Evolutionary conservation across 2,113 vertebrate genomes (phyloP), one percentile per base, ranked within the genome.

Genomic region (Brachirus orientalis): DNA sequence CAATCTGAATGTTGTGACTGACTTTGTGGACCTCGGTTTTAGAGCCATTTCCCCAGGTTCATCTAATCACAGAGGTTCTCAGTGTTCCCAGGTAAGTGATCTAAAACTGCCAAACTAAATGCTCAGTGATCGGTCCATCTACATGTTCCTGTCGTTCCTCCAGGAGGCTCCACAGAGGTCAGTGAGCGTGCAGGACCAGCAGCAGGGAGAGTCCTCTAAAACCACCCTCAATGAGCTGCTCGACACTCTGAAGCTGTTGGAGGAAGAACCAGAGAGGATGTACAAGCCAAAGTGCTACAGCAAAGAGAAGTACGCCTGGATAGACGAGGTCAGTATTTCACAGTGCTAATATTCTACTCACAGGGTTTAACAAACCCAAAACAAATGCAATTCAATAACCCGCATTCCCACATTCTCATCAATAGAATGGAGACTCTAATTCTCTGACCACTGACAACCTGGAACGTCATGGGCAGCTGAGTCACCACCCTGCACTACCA

Each of bases 381-480:
- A n/a, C n/a, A n/a, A n/a, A n/a, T n/a, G n/a, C n/a, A n/a, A n/a
- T 43, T 11, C 5, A 43, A 13, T 11, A 43, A 43, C 40, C 40
- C 12, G 5, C 33, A 8, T 35, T 35, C 28, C 12, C 20, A 11
- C 9, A 0, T 40, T 20, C 53, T 3, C 20, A 9, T 2, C 20
- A 0, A 65, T 14, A 99, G 96, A 96, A 95, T 2, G 79, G 86
- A 0, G 87, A 93, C 36, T 90, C 94, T 44, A 96, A 88, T 65
- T 95, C 94, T 19, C 87, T 98, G 83, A 99, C 96, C 1, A 92
- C 95, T 0, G 96, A 97, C 77, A 98, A 98, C 80, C 43, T 99
- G 89, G 96, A 98, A 90, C 94, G 89, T 1, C 93, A 96, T 8
- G 93, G 96, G 20, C 94, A 95, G 86, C 90, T 96, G 56, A 94